These are phyloP conservation scores for Falco novaeseelandiae DNA, from an alignment of 2,797 vertebrate genomes.

Conservation along the genomic window DNA sequence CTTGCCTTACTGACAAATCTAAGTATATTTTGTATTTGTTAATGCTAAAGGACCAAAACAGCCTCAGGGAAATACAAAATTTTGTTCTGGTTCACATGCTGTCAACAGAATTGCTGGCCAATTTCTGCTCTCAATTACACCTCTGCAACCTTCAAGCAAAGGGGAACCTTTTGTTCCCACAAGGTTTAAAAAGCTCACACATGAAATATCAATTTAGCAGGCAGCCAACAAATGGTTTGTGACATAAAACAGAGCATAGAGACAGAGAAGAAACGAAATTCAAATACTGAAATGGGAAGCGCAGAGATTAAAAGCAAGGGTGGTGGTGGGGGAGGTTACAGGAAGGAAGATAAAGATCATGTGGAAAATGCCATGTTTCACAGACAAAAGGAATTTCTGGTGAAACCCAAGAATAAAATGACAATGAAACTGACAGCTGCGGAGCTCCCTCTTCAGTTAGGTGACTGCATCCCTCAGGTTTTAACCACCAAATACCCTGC, in stretches of 20 bases:
- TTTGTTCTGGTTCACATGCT: conserved; percentile 60
- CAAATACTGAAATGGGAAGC: conserved; percentile 28
- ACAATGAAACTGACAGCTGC: neutral
- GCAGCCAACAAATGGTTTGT: conserved; percentile 38
- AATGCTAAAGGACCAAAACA: conserved; percentile 41
- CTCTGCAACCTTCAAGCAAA: conserved; percentile 50
- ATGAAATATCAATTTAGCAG: conserved; percentile 50
- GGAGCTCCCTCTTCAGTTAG: neutral
- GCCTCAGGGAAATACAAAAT: conserved; percentile 48
- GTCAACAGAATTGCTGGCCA: conserved; percentile 56
- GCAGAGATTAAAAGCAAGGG: conserved; percentile 1
- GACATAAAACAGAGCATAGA: conserved; percentile 45
- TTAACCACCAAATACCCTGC: neutral
- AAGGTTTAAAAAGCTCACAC: conserved; percentile 52
- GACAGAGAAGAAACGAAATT: conserved; percentile 27
- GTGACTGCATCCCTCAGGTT: neutral
- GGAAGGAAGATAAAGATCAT: conserved; percentile 17
- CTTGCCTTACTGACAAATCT: conserved; percentile 10
- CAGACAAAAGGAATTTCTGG: conserved; percentile 31
- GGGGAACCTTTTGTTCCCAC: conserved; percentile 57
- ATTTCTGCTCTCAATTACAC: conserved; percentile 71
- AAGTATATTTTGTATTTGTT: conserved; percentile 21
- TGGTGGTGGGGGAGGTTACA: neutral
- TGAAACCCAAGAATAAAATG: neutral
- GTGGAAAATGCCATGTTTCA: conserved; percentile 17